A percentile compares a stretch with the other conserved stretches of the same genome.
Conservation (phyloP, 2,797 vertebrate genomes). For the Poecilia gillii region DNA sequence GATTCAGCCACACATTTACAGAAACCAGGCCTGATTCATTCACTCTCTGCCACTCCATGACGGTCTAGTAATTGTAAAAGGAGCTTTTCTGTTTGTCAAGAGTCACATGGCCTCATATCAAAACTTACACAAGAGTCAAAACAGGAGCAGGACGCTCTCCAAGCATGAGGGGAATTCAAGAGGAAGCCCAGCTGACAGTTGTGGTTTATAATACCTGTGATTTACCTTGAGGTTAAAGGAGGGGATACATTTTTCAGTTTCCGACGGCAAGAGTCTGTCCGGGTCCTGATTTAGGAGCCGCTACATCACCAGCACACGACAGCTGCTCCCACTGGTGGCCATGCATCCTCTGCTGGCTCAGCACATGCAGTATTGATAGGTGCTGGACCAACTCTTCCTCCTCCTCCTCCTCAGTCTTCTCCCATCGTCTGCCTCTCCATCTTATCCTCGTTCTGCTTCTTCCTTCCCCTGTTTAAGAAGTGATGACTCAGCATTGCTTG, state of each 20-base stretch:
- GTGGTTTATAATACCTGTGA: constrained; percentile 3
- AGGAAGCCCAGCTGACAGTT: constrained; percentile 4
- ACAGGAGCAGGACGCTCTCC: neutral
- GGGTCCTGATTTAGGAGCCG: constrained; percentile 49
- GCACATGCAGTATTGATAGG: constrained; percentile 71
- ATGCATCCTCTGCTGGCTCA: constrained; percentile 69
- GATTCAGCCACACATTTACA: constrained; percentile 17
- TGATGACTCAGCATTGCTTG: constrained; percentile 39
- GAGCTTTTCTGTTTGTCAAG: neutral
- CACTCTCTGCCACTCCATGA: neutral
- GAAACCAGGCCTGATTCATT: neutral
- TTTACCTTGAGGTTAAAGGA: constrained; percentile 19
- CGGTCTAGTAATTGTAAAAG: neutral
- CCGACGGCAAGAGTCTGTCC: constrained; percentile 25
- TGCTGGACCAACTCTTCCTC: constrained; percentile 14
- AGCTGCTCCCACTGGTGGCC: constrained; percentile 67
- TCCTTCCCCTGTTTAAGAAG: constrained; percentile 15
- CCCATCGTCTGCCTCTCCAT: neutral
- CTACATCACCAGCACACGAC: constrained; percentile 59
- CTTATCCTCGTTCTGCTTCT: neutral
- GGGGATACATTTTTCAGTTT: constrained; percentile 6
- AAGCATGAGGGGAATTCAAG: constrained; percentile 1
- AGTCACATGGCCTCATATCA: constrained; percentile 2
- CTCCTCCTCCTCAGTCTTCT: neutral
- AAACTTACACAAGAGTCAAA: neutral